Evolutionary conservation across 2,113 vertebrate species (phyloP).

Genomic region (Nymphicus hollandicus): DNA sequence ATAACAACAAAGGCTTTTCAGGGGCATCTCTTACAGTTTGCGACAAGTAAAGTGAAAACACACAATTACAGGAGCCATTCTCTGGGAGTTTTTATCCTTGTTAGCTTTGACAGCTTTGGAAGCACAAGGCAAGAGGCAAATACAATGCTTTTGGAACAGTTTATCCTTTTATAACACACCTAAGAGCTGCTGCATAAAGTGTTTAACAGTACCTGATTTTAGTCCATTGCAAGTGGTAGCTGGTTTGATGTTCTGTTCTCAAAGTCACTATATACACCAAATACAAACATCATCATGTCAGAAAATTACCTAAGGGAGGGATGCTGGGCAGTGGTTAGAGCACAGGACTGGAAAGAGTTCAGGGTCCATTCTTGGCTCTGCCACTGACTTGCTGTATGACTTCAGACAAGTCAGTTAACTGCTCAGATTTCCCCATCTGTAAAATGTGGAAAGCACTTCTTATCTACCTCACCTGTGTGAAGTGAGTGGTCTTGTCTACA

Average conservation of each 20-base stretch:
- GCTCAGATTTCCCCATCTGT: conserved; percentile 42
- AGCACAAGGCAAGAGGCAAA: background rate
- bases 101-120: background rate
- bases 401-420: conserved; percentile 45
- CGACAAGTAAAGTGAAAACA: background rate
- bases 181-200: background rate
- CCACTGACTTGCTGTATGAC: conserved; percentile 27
- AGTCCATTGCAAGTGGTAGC: background rate
- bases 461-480: conserved; percentile 17
- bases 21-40: background rate
- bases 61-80: background rate
- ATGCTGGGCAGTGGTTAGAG: conserved; percentile 45
- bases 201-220: background rate
- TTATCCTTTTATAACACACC: background rate
- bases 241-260: background rate
- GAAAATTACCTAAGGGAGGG: conserved; percentile 45
- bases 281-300: conserved; percentile 17
- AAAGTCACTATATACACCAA: background rate
- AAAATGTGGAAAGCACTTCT: conserved; percentile 54
- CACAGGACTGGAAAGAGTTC: conserved; percentile 52
- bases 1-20: background rate
- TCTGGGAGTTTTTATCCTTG: background rate
- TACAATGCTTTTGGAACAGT: background rate
- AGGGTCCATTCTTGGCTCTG: conserved; percentile 54
- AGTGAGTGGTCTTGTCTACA: background rate